A percentile compares a stretch with the other conserved stretches of the same genome.
Conservation (phyloP, 1,140 invertebrate genomes). For the Diachasmimorpha longicaudata region DNA sequence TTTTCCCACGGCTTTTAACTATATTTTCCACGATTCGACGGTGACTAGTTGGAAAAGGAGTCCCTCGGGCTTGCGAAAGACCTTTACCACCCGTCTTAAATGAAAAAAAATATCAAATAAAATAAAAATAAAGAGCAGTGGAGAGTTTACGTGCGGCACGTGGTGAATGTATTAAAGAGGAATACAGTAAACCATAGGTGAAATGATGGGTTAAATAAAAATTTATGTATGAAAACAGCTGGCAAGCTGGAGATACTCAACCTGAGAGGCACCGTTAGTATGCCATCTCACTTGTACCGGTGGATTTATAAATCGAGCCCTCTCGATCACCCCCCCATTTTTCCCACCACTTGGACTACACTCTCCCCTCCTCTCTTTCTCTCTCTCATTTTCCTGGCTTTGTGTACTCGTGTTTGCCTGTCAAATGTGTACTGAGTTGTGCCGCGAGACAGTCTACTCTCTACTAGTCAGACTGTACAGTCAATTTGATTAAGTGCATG, state of each 20-base stretch:
- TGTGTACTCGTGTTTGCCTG: background rate
- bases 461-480: background rate
- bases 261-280: background rate
- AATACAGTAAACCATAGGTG: background rate
- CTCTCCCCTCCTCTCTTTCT: background rate
- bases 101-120: background rate
- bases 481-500: background rate
- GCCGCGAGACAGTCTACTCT: background rate
- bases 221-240: background rate
- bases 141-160: background rate
- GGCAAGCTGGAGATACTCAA: background rate
- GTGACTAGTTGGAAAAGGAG: background rate
- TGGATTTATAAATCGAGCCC: background rate
- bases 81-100: background rate
- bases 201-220: background rate
- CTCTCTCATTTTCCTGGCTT: background rate
- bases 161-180: background rate
- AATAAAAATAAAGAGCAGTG: background rate
- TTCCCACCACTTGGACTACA: background rate
- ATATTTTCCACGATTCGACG: background rate
- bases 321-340: background rate
- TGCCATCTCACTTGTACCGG: background rate
- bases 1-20: constrained; percentile 2
- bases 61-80: background rate
- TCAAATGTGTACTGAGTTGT: background rate